phyloP scores from a whole-genome alignment of 2,797 vertebrate genomes.

The Lagocephalus sceleratus region DNA sequence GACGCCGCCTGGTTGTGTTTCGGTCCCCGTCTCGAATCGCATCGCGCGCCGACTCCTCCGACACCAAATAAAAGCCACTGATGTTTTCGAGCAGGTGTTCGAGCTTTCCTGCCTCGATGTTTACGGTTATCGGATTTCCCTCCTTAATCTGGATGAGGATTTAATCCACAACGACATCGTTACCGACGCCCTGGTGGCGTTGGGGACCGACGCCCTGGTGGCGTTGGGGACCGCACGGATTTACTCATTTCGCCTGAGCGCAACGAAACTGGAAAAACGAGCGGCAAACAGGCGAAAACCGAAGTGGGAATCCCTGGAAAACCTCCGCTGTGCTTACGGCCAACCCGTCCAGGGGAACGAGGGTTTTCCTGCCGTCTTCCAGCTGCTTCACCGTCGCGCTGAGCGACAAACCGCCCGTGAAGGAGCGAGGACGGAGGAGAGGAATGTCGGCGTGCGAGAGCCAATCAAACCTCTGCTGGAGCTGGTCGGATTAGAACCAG shows the following conservation, averaged over 20 bases:
- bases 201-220: too few species aligned
- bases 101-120: too few species aligned
- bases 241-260: too few species aligned
- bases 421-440: slow-evolving; percentile 22
- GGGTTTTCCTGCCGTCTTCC: slow-evolving; percentile 37
- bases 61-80: too few species aligned
- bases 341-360: too few species aligned
- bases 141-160: slow-evolving; percentile 5
- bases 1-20: too few species aligned
- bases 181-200: too few species aligned
- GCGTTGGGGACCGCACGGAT: too few species aligned
- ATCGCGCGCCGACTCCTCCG: too few species aligned
- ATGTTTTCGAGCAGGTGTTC: too few species aligned
- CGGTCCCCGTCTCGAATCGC: too few species aligned
- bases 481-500: slow-evolving; percentile 78
- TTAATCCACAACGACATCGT: too few species aligned
- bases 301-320: slow-evolving; percentile 37
- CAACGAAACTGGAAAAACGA: background rate
- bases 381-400: slow-evolving; percentile 20
- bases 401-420: slow-evolving; percentile 51
- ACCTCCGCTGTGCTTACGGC: slow-evolving; percentile 25
- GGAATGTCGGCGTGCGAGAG: slow-evolving; percentile 49
- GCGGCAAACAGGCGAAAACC: slow-evolving; percentile 45
- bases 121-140: slow-evolving; percentile 12
- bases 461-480: slow-evolving; percentile 71